phyloP scores from a whole-genome alignment of 2,113 vertebrate species.

The Corythaixoides concolor region DNA sequence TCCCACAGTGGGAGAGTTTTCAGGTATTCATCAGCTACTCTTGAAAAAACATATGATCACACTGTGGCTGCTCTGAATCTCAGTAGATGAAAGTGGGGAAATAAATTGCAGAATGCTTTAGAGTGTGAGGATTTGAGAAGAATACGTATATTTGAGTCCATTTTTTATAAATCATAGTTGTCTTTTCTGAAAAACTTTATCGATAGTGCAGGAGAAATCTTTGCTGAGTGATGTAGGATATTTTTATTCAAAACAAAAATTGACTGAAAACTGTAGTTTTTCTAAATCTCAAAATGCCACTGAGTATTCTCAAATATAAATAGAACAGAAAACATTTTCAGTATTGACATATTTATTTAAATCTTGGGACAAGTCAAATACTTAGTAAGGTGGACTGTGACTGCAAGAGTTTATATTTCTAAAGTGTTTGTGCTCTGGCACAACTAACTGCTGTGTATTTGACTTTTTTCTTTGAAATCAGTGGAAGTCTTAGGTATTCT shows the following conservation, averaged over 20 bases:
- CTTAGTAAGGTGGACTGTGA: background rate
- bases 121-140: conserved; percentile 11
- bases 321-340: background rate
- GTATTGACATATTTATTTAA: background rate
- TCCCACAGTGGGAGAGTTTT: conserved; percentile 67
- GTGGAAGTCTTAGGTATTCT: background rate
- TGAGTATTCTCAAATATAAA: conserved; percentile 13
- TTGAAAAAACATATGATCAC: conserved; percentile 78
- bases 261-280: conserved; percentile 6
- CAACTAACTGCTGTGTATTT: background rate
- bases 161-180: conserved; percentile 64
- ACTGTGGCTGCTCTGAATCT: conserved; percentile 64
- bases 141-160: conserved; percentile 49
- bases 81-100: conserved; percentile 55
- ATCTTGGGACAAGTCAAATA: background rate
- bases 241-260: conserved; percentile 60
- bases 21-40: conserved; percentile 73
- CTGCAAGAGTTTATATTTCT: background rate
- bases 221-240: conserved; percentile 1
- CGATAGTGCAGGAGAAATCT: conserved; percentile 13
- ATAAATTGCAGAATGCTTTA: conserved; percentile 68
- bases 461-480: background rate
- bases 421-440: background rate
- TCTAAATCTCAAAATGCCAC: background rate
- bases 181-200: conserved; percentile 66